Evolutionary conservation across 1,140 invertebrate genomes (phyloP).

Genomic region (Lasioglossum albipes): DNA sequence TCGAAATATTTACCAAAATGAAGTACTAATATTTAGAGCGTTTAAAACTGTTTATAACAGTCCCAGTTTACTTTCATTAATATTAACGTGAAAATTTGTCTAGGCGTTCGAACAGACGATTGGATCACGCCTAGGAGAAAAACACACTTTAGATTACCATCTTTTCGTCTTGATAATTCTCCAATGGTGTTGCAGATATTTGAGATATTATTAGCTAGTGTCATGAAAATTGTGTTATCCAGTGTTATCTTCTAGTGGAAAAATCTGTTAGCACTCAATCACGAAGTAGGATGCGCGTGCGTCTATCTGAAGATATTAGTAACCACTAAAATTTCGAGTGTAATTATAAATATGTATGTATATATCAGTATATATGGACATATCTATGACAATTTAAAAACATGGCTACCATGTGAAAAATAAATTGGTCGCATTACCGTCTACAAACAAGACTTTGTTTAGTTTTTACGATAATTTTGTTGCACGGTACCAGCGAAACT

Average conservation of each 20-base stretch:
- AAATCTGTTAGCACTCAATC: not conserved
- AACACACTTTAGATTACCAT: conserved; percentile 17
- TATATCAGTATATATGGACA: conserved; percentile 24
- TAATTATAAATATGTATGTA: conserved; percentile 35
- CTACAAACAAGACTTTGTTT: conserved; percentile 59
- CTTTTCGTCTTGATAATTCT: not conserved
- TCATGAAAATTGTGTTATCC: not conserved
- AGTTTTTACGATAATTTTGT: conserved; percentile 45
- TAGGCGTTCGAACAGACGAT: conserved; percentile 7
- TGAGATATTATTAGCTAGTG: not conserved
- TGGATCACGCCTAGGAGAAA: conserved; percentile 13
- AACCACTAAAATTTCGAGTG: conserved; percentile 29
- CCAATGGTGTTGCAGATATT: not conserved
- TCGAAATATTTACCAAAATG: not conserved
- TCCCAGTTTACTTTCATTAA: not conserved
- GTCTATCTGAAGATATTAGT: conserved; percentile 17
- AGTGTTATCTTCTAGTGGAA: not conserved
- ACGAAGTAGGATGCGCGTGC: conserved; percentile 1
- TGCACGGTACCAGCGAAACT: conserved; percentile 9
- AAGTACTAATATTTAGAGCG: too few relatives aligned
- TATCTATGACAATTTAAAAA: conserved; percentile 65
- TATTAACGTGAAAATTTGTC: conserved; percentile 1
- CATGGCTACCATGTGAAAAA: conserved; percentile 64
- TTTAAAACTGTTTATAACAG: too few relatives aligned
- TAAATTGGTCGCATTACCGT: conserved; percentile 50